These are phyloP conservation scores for Acronicta psi DNA, from an alignment of 2,888 invertebrate genomes.

Conservation along the genomic window DNA sequence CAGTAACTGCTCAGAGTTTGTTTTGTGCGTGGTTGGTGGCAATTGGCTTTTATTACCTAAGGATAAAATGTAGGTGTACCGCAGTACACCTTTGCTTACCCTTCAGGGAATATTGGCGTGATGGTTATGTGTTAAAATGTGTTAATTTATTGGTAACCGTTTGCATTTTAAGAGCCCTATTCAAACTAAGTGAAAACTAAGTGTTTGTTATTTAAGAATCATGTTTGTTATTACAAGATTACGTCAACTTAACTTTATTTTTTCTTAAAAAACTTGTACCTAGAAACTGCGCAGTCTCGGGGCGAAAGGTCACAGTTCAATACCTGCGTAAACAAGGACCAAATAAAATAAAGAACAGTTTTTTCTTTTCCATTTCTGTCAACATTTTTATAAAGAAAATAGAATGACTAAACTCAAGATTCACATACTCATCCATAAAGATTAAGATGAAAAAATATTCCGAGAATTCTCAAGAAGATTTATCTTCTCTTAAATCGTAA, in stretches of 20 bases:
- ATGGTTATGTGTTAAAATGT: no score
- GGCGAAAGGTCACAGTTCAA: conserved; percentile 10
- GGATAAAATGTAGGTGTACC: no score
- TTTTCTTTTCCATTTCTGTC: conserved; percentile 6
- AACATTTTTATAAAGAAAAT: conserved; percentile 7
- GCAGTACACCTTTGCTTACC: no score
- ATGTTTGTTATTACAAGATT: background rate
- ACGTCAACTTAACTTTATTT: background rate
- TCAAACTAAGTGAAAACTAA: no score
- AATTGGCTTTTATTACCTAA: no score
- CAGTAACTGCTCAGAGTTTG: no score
- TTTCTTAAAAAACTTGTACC: no score
- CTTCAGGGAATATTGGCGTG: no score
- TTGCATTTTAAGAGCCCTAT: no score
- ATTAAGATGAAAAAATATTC: conserved; percentile 12
- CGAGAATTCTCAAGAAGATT: conserved; percentile 19
- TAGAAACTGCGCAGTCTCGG: background rate
- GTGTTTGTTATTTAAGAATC: no score
- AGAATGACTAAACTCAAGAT: background rate
- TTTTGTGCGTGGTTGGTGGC: no score
- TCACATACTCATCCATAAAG: conserved; percentile 5
- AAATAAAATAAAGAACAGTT: background rate
- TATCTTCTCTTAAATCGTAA: conserved; percentile 22
- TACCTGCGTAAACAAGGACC: conserved; percentile 6
- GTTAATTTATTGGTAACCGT: no score